Base-by-base conservation (phyloP, 2,113 vertebrate genomes). In the Pteruthius melanotis region DNA sequence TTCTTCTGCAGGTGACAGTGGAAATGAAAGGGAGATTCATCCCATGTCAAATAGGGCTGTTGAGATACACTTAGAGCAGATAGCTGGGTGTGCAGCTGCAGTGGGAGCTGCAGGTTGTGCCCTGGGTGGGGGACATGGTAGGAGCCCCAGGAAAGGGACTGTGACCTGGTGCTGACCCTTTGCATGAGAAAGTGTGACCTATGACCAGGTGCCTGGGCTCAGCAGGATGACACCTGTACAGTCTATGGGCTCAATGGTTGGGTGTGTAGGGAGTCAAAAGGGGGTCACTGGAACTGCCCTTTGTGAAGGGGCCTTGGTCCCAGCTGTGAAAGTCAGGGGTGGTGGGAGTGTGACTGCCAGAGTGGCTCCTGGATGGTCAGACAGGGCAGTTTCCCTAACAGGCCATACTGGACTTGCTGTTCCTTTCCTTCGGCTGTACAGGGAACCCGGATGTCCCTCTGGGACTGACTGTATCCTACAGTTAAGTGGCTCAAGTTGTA, bases 221-320 rank as follows among this genome's bases (percentile, higher is more conserved):
- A 68, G n/a, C 39, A 75, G 69, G 53, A 8, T n/a, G 53, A 18
- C 45, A 66, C 15, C 28, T 15, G 37, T 66, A 3, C 13, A 14
- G 44, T 66, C 52, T 21, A 1, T 24, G 45, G 27, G 45, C 33
- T 59, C 37, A 11, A 1, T 9, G 12, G 13, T 1, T 12, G 7
- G 28, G 28, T 0, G 0, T 22, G n/a, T 7, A n/a, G 30, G n/a
- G 54, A 61, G 11, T 27, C 30, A 13, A 4, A 6, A 15, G n/a
- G 7, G 53, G n/a, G 5, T 47, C 47, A 18, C 26, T 69, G 70
- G 47, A 54, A 16, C 40, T 47, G 7, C 26, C 40, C 4, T 14
- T 11, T 61, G n/a, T 35, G 54, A 23, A 47, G 30, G 39, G 26
- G 7, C 61, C 15, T 61, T 9, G 18, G 30, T 83, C 3, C 30